A percentile compares a stretch with the other conserved stretches of the same genome.
These are phyloP conservation scores for Cyprinodon diabolis DNA, from an alignment of 2,797 vertebrate genomes.

Conservation along the genomic window DNA sequence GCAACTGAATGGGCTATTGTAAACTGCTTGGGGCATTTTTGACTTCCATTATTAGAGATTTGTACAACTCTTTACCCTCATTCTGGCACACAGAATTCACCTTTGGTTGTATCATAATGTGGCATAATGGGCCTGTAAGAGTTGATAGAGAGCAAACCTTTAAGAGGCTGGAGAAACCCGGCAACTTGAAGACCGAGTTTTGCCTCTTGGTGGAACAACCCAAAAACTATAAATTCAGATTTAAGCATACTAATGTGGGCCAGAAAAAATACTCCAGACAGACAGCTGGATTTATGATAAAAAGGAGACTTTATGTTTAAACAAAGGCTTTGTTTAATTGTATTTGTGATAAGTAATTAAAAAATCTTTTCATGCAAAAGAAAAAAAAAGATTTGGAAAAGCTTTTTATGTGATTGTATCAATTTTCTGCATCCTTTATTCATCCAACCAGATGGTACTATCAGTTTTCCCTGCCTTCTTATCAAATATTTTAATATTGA, in stretches of 20 bases:
- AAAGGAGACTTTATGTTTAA: too few species aligned
- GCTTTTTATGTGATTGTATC: too few species aligned
- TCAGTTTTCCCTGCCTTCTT: too few species aligned
- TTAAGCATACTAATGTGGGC: background rate
- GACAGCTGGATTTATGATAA: too few species aligned
- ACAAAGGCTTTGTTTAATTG: too few species aligned
- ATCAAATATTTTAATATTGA: too few species aligned
- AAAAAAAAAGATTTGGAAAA: too few species aligned
- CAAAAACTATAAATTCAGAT: background rate
- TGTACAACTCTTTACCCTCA: background rate
- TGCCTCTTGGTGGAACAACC: background rate
- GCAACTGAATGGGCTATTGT: slow-evolving; percentile 52
- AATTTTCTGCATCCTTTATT: too few species aligned
- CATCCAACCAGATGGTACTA: too few species aligned
- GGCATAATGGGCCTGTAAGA: background rate
- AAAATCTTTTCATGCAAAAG: too few species aligned
- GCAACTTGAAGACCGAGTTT: background rate
- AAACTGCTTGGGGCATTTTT: background rate
- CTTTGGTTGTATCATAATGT: background rate
- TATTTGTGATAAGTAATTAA: too few species aligned
- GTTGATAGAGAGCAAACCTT: background rate
- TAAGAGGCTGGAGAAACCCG: background rate
- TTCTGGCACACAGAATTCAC: background rate
- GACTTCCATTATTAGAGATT: slow-evolving; percentile 9
- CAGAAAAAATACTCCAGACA: too few species aligned